Evolutionary conservation across 2,113 vertebrate species (phyloP).

Genomic region (Eurypyga helias): DNA sequence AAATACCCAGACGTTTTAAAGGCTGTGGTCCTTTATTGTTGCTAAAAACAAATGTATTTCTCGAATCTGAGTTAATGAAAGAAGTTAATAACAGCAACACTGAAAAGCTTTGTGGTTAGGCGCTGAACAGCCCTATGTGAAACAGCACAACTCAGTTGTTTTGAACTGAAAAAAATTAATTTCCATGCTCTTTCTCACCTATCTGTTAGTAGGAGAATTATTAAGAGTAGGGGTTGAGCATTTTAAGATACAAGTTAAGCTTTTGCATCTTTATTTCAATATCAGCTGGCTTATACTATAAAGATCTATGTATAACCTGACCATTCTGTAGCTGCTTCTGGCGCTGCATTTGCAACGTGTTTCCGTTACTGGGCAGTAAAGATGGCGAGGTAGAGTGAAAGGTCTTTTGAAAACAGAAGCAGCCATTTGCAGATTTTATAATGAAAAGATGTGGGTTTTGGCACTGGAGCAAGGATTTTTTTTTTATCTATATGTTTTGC

Average conservation of each 20-base stretch:
- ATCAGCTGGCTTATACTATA: background rate
- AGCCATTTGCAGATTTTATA: slow-evolving; percentile 55
- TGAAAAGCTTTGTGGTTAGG: slow-evolving; percentile 60
- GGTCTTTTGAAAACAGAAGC: slow-evolving; percentile 38
- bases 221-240: slow-evolving; percentile 3
- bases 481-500: background rate
- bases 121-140: background rate
- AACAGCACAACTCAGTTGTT: background rate
- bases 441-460: slow-evolving; percentile 49
- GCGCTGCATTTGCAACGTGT: slow-evolving; percentile 44
- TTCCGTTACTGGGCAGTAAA: slow-evolving; percentile 51
- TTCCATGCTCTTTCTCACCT: slow-evolving; percentile 22
- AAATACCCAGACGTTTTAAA: slow-evolving; percentile 77
- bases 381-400: slow-evolving; percentile 36
- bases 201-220: slow-evolving; percentile 11
- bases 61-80: slow-evolving; percentile 76
- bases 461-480: background rate
- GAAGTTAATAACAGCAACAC: slow-evolving; percentile 66
- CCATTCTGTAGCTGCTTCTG: slow-evolving; percentile 54
- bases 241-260: slow-evolving; percentile 23
- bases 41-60: slow-evolving; percentile 72
- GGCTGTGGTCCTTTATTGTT: slow-evolving; percentile 70
- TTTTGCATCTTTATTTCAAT: slow-evolving; percentile 34
- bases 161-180: slow-evolving; percentile 34
- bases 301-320: slow-evolving; percentile 1